Conservation (phyloP, 1,140 invertebrate species). For the Pollicipes pollicipes region DNA sequence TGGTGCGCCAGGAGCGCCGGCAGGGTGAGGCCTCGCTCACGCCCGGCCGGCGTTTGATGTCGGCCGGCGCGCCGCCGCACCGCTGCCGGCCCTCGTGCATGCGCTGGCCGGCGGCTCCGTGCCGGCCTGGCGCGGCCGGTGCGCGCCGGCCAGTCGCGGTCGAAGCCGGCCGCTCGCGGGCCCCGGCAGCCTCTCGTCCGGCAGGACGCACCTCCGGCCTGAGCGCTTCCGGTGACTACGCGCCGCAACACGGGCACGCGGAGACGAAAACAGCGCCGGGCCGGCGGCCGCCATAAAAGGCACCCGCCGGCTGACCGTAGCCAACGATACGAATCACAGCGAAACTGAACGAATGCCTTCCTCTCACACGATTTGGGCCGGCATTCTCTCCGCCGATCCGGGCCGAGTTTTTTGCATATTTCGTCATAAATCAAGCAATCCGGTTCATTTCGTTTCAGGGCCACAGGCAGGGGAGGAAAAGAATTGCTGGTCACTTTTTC, state of each 20-base stretch:
- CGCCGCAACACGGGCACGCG: not conserved
- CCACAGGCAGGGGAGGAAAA: not conserved
- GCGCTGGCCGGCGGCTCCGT: too few species aligned
- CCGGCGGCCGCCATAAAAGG: not conserved
- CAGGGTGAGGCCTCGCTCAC: not conserved
- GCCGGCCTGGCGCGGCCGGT: too few species aligned
- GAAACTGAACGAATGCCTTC: not conserved
- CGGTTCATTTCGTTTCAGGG: not conserved
- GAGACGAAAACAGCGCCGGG: not conserved
- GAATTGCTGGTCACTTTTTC: not conserved
- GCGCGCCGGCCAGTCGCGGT: too few species aligned
- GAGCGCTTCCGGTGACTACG: too few species aligned
- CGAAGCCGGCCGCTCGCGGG: too few species aligned
- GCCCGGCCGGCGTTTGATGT: not conserved
- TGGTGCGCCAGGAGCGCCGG: not conserved
- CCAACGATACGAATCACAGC: not conserved
- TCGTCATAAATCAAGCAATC: not conserved
- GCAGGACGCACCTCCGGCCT: too few species aligned
- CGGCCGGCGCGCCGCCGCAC: too few species aligned
- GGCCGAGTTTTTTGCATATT: not conserved
- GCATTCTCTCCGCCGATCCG: not conserved
- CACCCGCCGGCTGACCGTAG: not conserved
- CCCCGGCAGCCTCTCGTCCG: too few species aligned
- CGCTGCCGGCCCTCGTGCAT: not conserved
- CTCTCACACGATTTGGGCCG: not conserved